phyloP scores from a whole-genome alignment of 2,888 invertebrate species.

The Gibbula magus region DNA sequence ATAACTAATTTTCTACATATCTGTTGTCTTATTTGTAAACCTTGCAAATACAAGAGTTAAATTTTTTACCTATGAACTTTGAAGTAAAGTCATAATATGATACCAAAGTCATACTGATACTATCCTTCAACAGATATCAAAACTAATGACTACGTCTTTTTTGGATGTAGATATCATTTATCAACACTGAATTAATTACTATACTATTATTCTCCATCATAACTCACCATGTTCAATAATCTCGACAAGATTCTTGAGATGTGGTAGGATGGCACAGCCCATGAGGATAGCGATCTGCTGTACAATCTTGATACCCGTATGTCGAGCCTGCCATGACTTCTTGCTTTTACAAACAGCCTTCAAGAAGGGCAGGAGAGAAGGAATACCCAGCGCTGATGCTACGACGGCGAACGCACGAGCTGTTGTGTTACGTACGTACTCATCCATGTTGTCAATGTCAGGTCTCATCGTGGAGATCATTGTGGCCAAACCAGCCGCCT shows the following conservation, averaged over 20 bases:
- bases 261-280: constrained; percentile 99
- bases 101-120: too few species aligned
- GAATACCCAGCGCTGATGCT: constrained; percentile 98
- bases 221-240: constrained; percentile 96
- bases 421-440: constrained; percentile 99
- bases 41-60: too few species aligned
- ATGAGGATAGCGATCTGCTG: constrained; percentile 99
- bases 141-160: too few species aligned
- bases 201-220: background rate
- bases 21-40: too few species aligned
- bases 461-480: constrained; percentile 99
- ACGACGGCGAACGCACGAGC: constrained; percentile 99
- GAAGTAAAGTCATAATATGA: too few species aligned
- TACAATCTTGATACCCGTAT: constrained; percentile 99
- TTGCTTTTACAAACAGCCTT: constrained; percentile 99
- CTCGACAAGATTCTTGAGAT: constrained; percentile 97
- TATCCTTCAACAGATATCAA: too few species aligned
- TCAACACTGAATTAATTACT: background rate
- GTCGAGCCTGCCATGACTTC: constrained; percentile 98
- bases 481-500: constrained; percentile 97
- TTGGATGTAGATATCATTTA: too few species aligned
- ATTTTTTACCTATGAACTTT: too few species aligned
- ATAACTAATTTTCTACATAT: too few species aligned
- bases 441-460: constrained; percentile 99
- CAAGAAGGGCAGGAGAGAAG: constrained; percentile 95